A percentile compares a stretch with the other conserved stretches of the same genome.
Conservation (phyloP, 2,113 vertebrate species). For the Bos taurus region ARS-UCD2.0 NW_020192292.1:8493501-8494000, state of each 20-base stretch:
- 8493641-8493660: not conserved
- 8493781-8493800: slow-evolving; percentile 13
- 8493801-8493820: not conserved
- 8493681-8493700: not conserved
- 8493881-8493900: not conserved
- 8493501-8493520: not conserved
- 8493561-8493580: not conserved
- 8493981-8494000: slow-evolving; percentile 12
- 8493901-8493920: not conserved
- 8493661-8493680: not conserved
- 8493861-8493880: slow-evolving; percentile 22
- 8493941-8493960: slow-evolving; percentile 9
- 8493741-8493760: slow-evolving; percentile 25
- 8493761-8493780: not conserved
- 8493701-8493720: not conserved
- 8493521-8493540: not conserved
- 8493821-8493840: not conserved
- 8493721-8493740: not conserved
- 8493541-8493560: not conserved
- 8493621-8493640: not conserved
- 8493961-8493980: not conserved
- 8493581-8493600: not conserved
- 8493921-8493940: not conserved
- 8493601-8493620: not conserved
- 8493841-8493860: slow-evolving; percentile 14